Conservation (phyloP, 2,113 vertebrate species). For the Sclerurus mexicanus region DNA sequence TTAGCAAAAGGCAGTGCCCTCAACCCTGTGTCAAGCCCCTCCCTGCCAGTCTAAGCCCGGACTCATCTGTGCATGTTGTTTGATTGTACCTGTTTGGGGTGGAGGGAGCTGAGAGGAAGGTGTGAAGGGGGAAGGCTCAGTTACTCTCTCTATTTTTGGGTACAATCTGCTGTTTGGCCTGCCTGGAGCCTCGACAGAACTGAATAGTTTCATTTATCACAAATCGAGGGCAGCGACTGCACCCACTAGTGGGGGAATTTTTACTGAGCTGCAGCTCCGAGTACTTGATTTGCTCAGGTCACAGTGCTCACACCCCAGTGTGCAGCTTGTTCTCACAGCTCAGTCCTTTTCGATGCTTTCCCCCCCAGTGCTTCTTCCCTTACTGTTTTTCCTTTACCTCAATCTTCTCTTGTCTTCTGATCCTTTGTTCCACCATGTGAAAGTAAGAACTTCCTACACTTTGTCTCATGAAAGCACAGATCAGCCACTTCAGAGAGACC, state of each 20-base stretch:
- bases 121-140: not conserved
- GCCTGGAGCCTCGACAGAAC: not conserved
- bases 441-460: not conserved
- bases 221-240: not conserved
- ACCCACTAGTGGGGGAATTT: constrained; percentile 11
- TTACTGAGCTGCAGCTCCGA: not conserved
- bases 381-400: not conserved
- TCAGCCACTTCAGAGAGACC: not conserved
- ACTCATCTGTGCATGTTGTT: not conserved
- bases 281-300: not conserved
- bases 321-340: not conserved
- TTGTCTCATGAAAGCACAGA: not conserved
- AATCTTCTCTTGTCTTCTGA: not conserved
- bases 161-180: not conserved
- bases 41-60: not conserved
- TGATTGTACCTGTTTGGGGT: not conserved
- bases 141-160: not conserved
- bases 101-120: not conserved
- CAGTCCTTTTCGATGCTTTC: not conserved
- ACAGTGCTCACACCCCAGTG: not conserved
- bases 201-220: not conserved
- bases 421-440: not conserved
- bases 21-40: not conserved
- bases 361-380: not conserved
- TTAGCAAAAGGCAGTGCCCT: not conserved